Base-by-base conservation (phyloP, 2,888 invertebrate species). In the Drosophila lutescens region DNA sequence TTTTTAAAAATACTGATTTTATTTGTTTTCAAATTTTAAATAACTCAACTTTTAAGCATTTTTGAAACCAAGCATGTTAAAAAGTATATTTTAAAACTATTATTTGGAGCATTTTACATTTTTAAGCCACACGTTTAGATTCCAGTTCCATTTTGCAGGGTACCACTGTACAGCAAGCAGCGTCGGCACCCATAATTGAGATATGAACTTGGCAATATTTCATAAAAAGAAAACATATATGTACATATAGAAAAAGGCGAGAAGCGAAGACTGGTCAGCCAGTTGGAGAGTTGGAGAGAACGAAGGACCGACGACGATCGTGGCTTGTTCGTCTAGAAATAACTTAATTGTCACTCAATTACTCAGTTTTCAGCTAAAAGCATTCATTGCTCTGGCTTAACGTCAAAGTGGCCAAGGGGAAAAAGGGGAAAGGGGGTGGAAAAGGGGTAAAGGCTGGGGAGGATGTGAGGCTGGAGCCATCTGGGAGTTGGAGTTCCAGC, bases 281-380 rank as follows among this genome's bases (percentile, higher is more conserved):
- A 56, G 47, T 15, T n/a, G 60, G 59, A 60, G 20, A 67, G 44
- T 26, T 26, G 26, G 26, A 0, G 26, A 26, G 26, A 26, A 26
- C 58, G 13, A 69, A 61, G 68, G 70, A 69, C 59, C 46, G 51
- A 40, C 56, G 54, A 63, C 55, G 67, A 80, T 81, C 85, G 76
- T 67, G 70, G 76, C 82, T 85, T 79, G 85, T 84, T 86, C 80
- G 87, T 85, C 81, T 83, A 78, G 88, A 88, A 91, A 90, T 89
- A 91, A 89, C 90, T 90, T 90, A 90, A 90, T 90, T 90, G 90
- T 91, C 91, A 91, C 90, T 90, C 90, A 90, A 91, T 90, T 90
- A 90, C 90, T 90, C 89, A 90, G 89, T 88, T 90, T 90, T 90
- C 90, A 90, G 86, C 86, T 87, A 81, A 84, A 88, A 88, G 88